Base-by-base conservation (phyloP, 2,113 vertebrate species). In the Neotoma lepida region DNA sequence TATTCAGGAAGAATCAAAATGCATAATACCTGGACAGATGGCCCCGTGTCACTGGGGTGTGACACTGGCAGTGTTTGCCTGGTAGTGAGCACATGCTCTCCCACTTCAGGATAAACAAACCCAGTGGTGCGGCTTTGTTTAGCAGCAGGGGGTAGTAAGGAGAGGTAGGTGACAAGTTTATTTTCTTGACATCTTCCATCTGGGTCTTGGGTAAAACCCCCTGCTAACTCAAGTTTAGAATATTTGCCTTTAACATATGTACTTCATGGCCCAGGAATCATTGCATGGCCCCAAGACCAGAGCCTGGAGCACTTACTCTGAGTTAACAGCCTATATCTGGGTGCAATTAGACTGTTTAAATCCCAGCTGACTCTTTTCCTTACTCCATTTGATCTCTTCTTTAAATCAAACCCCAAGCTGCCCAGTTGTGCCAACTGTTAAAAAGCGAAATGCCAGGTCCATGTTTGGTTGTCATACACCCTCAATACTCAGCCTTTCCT, bases 101-200 rank as follows among this genome's bases (percentile, higher is more conserved):
- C 61, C 15, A 68, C 51, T 96, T 81, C 90, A 63, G 80, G 76
- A 94, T 88, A 97, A 97, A 96, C 85, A 97, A 93, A 90, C 70
- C 15, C 76, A 58, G 94, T 91, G 76, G 80, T n/a, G 20, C 88
- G 95, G 46, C 44, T 96, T 94, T 96, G 89, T 96, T 95, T 95
- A 93, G 77, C 89, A 80, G 39, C 74, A 94, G 95, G 91, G 78
- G 85, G 54, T 89, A 88, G 84, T n/a, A 17, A 86, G 56, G 58
- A 88, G 46, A 90, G 35, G 80, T 88, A 13, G 87, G 88, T 73
- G 90, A 95, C 80, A 96, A 95, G 93, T 93, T 93, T 95, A 95
- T 96, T 96, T 96, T 94, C 91, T 89, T 96, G 94, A 96, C 80
- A 82, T 73, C 9, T 96, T 96, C 93, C 94, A 95, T 95, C 74